Conservation (phyloP, 2,888 invertebrate species). For the Cenopis cana region DNA sequence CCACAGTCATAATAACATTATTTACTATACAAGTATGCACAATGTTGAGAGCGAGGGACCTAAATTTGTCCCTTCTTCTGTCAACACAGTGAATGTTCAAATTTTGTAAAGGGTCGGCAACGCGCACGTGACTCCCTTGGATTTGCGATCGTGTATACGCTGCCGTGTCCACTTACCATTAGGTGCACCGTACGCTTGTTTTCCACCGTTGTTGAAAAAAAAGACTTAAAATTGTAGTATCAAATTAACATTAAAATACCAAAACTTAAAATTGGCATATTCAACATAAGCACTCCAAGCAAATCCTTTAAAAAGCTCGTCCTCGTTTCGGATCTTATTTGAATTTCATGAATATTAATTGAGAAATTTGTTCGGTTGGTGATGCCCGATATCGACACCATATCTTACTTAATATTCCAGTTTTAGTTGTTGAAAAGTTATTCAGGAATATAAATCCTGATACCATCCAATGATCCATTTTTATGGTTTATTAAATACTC, state of each 20-base stretch:
- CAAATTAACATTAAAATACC: slow-evolving; percentile 1
- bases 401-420: slow-evolving; percentile 39
- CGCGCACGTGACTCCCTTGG: too few relatives aligned
- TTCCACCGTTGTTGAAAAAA: too few relatives aligned
- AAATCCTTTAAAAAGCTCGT: slow-evolving; percentile 49
- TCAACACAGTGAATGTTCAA: too few relatives aligned
- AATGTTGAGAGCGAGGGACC: too few relatives aligned
- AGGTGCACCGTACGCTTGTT: too few relatives aligned
- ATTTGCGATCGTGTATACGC: too few relatives aligned
- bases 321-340: slow-evolving; percentile 61
- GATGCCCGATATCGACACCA: slow-evolving; percentile 41
- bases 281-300: slow-evolving; percentile 18
- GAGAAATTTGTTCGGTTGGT: slow-evolving; percentile 54
- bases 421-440: slow-evolving; percentile 37
- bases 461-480: slow-evolving; percentile 10
- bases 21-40: too few relatives aligned
- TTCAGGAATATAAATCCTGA: slow-evolving; percentile 32
- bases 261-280: slow-evolving; percentile 23
- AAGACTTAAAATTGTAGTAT: too few relatives aligned
- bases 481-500: neutral
- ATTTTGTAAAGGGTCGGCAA: too few relatives aligned
- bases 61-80: too few relatives aligned
- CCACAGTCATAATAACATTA: too few relatives aligned
- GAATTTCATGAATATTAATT: slow-evolving; percentile 70
- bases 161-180: too few relatives aligned